Base-by-base conservation (phyloP, 2,888 invertebrate species). In the Tachystola acroxantha region DNA sequence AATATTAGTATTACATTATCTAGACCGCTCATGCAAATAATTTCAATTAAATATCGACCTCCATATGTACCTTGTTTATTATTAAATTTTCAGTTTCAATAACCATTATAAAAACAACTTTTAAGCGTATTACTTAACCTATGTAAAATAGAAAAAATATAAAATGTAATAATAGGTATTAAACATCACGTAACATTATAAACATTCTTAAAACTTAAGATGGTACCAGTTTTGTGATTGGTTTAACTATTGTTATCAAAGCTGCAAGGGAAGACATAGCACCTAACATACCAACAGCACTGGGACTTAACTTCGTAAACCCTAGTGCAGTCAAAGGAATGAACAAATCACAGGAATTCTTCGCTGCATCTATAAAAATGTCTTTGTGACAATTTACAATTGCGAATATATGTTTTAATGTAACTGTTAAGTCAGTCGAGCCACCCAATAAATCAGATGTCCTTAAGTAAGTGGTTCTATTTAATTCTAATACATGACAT, bases 291-390 rank as follows among this genome's bases (percentile, higher is more conserved):
- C 97, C 97, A 37, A 96, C 89, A 12, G 91, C 88, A 40, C 94
- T 92, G 0, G 96, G 93, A 42, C 93, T 93, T 7, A 96, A 71
- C 51, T 91, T 93, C 0, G 93, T 89, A 62, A 93, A 92, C 1
- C 95, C 96, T 48, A 97, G 78, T 4, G 93, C 91, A 39, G 94
- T 92, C 43, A 97, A 76, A 0, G 97, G 97, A 63, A 97, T 93
- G 55, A 96, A 93, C 37, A 97, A 73, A 74, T 97, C 97, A 79
- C 95, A 95, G 6, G 90, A 77, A 84, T 97, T 97, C 71, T 96
- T 96, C 3, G 95, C 61, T 1, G 94, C 92, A 76, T 97, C 97
- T 45, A 96, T 88, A 39, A 94, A 88, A 7, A 97, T 85, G 68
- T 92, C 91, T 56, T 90, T 91, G 50, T 76, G 82, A 50, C 79